Conservation (phyloP, 2,888 invertebrate species). For the Acleris cristana region DNA sequence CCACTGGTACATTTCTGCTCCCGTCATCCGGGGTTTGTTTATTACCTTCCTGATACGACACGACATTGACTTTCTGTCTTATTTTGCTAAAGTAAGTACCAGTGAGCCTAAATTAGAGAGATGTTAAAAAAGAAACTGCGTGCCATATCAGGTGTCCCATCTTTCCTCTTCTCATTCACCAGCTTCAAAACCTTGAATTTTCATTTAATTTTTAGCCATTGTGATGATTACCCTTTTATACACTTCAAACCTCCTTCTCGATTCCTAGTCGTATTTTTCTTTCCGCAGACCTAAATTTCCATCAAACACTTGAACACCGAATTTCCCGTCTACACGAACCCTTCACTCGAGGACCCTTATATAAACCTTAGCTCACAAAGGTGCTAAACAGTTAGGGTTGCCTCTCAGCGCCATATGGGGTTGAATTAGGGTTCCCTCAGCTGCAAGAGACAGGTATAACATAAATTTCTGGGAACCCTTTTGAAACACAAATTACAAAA, state of each 20-base stretch:
- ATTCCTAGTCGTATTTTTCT: conserved; percentile 21
- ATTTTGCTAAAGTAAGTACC: too few relatives aligned
- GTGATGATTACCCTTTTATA: background rate
- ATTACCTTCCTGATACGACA: too few relatives aligned
- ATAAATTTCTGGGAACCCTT: conserved; percentile 70
- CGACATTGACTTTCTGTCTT: too few relatives aligned
- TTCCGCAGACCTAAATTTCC: conserved; percentile 26
- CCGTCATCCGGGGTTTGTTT: too few relatives aligned
- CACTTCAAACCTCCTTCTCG: background rate
- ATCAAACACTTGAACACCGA: conserved; percentile 35
- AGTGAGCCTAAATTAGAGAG: too few relatives aligned
- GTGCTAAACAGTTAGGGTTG: conserved; percentile 64
- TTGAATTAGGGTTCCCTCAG: conserved; percentile 66
- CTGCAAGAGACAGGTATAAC: conserved; percentile 70
- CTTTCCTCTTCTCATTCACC: too few relatives aligned
- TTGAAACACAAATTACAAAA: conserved; percentile 67
- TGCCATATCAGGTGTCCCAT: too few relatives aligned
- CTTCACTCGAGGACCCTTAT: conserved; percentile 49
- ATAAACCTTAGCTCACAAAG: conserved; percentile 60
- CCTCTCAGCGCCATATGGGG: conserved; percentile 54
- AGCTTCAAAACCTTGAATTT: too few relatives aligned
- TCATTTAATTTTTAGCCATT: too few relatives aligned
- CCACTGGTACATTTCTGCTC: too few relatives aligned
- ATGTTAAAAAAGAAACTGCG: too few relatives aligned
- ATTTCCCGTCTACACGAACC: conserved; percentile 43